Evolutionary conservation across 2,113 vertebrate species (phyloP).

Genomic region (Oreotragus oreotragus): DNA sequence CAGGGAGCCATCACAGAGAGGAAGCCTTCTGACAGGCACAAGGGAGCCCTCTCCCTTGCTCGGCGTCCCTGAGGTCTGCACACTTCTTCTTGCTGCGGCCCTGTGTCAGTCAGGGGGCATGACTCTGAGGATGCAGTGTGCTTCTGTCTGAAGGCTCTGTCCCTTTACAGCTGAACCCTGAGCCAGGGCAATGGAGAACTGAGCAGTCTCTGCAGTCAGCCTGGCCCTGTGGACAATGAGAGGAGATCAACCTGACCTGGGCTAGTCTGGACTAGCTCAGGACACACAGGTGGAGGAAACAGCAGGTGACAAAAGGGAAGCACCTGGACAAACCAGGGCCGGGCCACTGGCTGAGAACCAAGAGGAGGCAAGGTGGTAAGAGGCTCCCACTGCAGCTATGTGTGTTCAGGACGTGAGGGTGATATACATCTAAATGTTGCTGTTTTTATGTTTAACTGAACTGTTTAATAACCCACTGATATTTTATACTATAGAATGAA

Average conservation of each 20-base stretch:
- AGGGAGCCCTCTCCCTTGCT: neutral
- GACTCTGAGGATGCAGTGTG: neutral
- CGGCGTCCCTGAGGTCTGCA: rapidly evolving
- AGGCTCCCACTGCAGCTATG: neutral
- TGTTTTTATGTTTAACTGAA: neutral
- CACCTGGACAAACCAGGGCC: neutral
- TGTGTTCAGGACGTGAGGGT: neutral
- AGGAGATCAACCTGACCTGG: too few species aligned
- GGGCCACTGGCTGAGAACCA: neutral
- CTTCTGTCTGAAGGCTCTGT: neutral
- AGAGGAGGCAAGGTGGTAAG: neutral
- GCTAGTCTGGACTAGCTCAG: neutral
- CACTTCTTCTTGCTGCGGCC: neutral
- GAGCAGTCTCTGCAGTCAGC: neutral
- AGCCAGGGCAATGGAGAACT: neutral
- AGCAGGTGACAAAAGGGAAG: neutral
- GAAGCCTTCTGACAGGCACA: neutral
- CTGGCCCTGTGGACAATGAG: neutral
- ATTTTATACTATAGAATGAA: neutral
- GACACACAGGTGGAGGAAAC: neutral
- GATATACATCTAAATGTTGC: rapidly evolving
- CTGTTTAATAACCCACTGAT: neutral
- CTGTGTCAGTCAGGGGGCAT: neutral
- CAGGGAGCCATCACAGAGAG: neutral
- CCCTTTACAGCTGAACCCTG: neutral